Evolutionary conservation across 2,888 invertebrate genomes (phyloP), one percentile per base, ranked within the genome.

Genomic region (Cloeon dipterum): DNA sequence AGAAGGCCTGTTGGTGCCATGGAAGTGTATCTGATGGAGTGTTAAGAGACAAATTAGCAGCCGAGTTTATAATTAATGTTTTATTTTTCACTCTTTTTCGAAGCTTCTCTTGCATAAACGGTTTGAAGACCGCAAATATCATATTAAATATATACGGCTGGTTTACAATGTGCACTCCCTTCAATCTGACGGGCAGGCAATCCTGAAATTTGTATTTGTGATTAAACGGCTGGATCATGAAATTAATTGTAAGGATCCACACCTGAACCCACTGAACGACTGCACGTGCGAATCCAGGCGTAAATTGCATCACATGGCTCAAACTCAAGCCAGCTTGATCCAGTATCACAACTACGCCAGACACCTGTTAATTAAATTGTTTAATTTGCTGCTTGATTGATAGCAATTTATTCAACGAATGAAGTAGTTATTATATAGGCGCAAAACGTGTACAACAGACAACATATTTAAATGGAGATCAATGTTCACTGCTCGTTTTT

Each of bases 101-200:
- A 16, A 85, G 57, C 58, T 86, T 88, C 50, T 83, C 81, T 43
- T 75, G 65, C 45, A 89, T 60, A 52, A 89, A 88, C 1, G 88
- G 89, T 52, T 83, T 85, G 55, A 89, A 78, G 38, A 91, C 64
- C 7, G 77, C 71, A 49, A 77, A 88, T 3, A 82, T 61, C 68
- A 85, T 74, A 50, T 82, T 83, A 58, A 89, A 88, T 41, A 86
- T 65, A 44, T 68, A 71, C 0, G 88, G 79, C 51, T 89, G 86
- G 52, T 83, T 83, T n/a, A 89, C 63, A 35, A 88, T 65, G 51
- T 89, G 88, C 3, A 91, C 71, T 1, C 70, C 82, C 56, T 85
- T 86, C 32, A 91, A 57, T 35, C 89, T 69, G 42, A 74, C 63
- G 0, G 88, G 82, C 20, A 82, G 70, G 48, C 81, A 77, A 49